Evolutionary conservation across 2,888 invertebrate species (phyloP).

Genomic region (Perdita meconis): DNA sequence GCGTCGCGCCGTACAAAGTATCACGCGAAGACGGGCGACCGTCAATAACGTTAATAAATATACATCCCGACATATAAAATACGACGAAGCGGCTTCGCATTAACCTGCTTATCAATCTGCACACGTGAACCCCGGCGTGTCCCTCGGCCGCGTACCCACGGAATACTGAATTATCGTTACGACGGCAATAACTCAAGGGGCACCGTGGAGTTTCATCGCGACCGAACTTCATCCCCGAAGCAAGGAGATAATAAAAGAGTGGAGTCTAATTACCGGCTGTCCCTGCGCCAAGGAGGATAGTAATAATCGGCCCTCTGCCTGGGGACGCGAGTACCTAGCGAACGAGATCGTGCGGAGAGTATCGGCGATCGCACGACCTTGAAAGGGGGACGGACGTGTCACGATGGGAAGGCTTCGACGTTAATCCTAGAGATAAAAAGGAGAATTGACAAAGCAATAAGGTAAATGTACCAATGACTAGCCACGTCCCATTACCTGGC

Average conservation of each 20-base stretch:
- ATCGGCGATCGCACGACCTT: slow-evolving; percentile 18
- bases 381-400: not conserved
- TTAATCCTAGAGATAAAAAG: not conserved
- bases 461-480: no score
- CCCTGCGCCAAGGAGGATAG: slow-evolving; percentile 18
- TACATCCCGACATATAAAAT: slow-evolving; percentile 31
- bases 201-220: slow-evolving; percentile 44
- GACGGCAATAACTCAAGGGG: slow-evolving; percentile 51
- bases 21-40: not conserved
- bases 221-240: slow-evolving; percentile 24
- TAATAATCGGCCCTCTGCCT: slow-evolving; percentile 20
- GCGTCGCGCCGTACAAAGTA: slow-evolving; percentile 6
- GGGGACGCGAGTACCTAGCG: not conserved
- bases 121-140: slow-evolving; percentile 12
- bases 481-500: no score
- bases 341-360: not conserved
- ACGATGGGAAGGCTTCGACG: not conserved
- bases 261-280: slow-evolving; percentile 55
- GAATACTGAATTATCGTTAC: slow-evolving; percentile 55
- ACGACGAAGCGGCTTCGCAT: slow-evolving; percentile 5
- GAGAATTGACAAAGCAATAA: not conserved
- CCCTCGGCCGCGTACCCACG: slow-evolving; percentile 6
- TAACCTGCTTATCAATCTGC: slow-evolving; percentile 45
- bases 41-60: slow-evolving; percentile 42
- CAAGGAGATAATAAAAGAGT: slow-evolving; percentile 48